These are phyloP conservation scores for Sarcophaga peregrina DNA, from an alignment of 1,140 invertebrate species.

Conservation along the genomic window DNA sequence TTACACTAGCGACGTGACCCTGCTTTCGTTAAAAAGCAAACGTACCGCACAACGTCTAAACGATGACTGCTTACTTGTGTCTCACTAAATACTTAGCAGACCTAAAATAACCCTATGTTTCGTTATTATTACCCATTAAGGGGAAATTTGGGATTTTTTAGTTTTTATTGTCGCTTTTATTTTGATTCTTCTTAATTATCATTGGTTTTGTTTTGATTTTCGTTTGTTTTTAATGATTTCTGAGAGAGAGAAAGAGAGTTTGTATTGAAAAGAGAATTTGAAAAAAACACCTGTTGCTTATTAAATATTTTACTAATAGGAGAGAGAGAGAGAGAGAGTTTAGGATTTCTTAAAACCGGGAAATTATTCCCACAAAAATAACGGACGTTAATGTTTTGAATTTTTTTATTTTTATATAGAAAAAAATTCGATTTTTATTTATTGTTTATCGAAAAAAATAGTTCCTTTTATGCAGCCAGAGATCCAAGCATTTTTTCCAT, in stretches of 20 bases:
- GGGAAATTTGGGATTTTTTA: conserved; percentile 30
- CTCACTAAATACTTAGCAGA: conserved; percentile 3
- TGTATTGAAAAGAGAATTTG: neutral
- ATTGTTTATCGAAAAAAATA: too few species aligned
- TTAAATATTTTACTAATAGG: too few species aligned
- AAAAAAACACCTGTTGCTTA: conserved; percentile 28
- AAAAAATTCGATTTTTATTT: too few species aligned
- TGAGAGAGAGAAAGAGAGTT: neutral
- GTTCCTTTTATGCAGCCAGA: too few species aligned
- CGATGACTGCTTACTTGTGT: neutral
- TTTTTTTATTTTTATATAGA: too few species aligned
- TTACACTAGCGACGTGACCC: neutral
- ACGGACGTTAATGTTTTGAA: neutral
- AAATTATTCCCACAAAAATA: neutral
- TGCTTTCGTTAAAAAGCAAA: conserved; percentile 3
- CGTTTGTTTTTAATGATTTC: neutral
- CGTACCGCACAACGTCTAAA: conserved; percentile 30
- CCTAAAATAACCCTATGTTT: conserved; percentile 4
- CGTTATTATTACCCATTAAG: neutral
- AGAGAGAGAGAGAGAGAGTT: neutral
- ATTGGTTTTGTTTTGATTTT: conserved; percentile 20
- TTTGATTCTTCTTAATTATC: neutral
- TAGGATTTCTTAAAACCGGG: neutral
- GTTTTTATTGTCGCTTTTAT: neutral
- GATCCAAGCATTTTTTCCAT: too few species aligned